Evolutionary conservation across 2,113 vertebrate genomes (phyloP).

Genomic region (Melanerpes formicivorus): DNA sequence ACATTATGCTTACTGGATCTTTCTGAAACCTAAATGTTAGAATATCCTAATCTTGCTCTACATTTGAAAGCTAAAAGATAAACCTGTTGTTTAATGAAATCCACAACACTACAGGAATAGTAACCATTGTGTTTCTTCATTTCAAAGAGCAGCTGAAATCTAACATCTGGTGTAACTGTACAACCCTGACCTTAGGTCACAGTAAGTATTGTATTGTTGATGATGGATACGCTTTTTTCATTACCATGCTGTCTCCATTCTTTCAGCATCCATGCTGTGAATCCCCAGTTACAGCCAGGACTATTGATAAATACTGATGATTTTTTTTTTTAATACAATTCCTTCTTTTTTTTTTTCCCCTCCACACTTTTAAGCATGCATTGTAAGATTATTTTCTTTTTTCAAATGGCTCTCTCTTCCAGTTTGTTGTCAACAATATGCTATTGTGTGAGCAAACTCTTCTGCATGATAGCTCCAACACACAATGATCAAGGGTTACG

Average conservation of each 20-base stretch:
- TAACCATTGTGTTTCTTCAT: constrained; percentile 55
- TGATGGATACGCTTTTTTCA: constrained; percentile 72
- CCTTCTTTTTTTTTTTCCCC: background rate
- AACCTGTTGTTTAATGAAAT: constrained; percentile 66
- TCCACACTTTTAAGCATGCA: constrained; percentile 12
- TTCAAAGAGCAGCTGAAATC: constrained; percentile 58
- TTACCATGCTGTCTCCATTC: constrained; percentile 69
- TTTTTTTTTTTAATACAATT: constrained; percentile 33
- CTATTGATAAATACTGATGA: constrained; percentile 69
- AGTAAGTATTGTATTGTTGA: constrained; percentile 60
- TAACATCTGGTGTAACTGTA: constrained; percentile 63
- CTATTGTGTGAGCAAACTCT: constrained; percentile 52
- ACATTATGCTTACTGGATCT: background rate
- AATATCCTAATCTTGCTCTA: constrained; percentile 42
- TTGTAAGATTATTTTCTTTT: background rate
- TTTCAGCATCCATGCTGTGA: constrained; percentile 63
- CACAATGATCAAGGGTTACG: constrained; percentile 17
- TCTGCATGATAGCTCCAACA: constrained; percentile 37
- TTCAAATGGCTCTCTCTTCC: background rate
- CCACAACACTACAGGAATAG: constrained; percentile 58
- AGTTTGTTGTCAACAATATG: constrained; percentile 65
- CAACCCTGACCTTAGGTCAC: constrained; percentile 61
- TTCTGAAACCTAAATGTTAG: constrained; percentile 46
- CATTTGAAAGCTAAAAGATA: constrained; percentile 60
- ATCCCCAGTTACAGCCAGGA: constrained; percentile 28